phyloP scores from a whole-genome alignment of 2,113 vertebrate species.

The Phrynocephalus versicolor region DNA sequence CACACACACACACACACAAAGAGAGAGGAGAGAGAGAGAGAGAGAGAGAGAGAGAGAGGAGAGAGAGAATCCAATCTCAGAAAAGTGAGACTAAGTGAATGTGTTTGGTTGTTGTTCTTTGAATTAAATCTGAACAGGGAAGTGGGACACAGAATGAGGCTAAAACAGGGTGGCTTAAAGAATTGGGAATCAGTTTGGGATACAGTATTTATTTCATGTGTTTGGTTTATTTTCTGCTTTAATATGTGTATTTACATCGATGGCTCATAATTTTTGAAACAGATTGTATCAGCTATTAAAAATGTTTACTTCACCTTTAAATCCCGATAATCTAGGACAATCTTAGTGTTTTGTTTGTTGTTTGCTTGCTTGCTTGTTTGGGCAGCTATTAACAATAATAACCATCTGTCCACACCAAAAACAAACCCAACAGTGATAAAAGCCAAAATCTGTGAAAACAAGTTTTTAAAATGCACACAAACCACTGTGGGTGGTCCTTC shows the following conservation, averaged over 20 bases:
- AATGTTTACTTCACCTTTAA: neutral
- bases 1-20: neutral
- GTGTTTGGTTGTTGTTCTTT: no score
- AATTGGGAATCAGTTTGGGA: constrained; percentile 29
- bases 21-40: no score
- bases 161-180: neutral
- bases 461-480: neutral
- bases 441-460: neutral
- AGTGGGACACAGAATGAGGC: neutral
- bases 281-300: constrained; percentile 15
- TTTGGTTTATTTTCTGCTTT: no score
- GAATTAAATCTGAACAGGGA: neutral
- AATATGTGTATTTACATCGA: constrained; percentile 20
- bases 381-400: no score
- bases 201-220: no score
- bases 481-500: neutral
- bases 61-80: neutral
- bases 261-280: neutral
- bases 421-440: no score
- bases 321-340: no score
- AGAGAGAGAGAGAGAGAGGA: no score
- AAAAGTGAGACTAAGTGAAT: no score
- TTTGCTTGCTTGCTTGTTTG: no score
- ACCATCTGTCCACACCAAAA: no score
- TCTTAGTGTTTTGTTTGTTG: no score